Evolutionary conservation across 1,140 invertebrate genomes (phyloP).

Genomic region (Forficula auricularia): DNA sequence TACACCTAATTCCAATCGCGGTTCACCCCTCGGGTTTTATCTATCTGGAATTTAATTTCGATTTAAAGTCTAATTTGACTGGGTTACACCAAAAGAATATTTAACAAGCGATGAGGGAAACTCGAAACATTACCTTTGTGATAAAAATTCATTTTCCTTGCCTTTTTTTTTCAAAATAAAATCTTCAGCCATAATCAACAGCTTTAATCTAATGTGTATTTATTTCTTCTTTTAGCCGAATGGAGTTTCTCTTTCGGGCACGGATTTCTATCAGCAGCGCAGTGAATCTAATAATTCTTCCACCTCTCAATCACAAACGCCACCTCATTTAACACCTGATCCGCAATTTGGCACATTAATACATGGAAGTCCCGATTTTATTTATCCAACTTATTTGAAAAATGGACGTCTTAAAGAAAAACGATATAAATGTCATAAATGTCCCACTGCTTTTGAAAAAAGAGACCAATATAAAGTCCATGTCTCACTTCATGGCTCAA

Average conservation of each 20-base stretch:
- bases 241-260: constrained; percentile 40
- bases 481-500: constrained; percentile 62
- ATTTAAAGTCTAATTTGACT: no score
- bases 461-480: constrained; percentile 69
- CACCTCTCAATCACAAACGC: no score
- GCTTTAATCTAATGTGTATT: no score
- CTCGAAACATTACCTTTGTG: no score
- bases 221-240: constrained; percentile 27
- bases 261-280: constrained; percentile 39
- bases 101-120: no score
- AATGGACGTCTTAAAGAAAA: constrained; percentile 58
- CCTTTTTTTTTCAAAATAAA: no score
- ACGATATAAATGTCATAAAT: constrained; percentile 67
- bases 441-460: constrained; percentile 76
- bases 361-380: constrained; percentile 55
- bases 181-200: no score
- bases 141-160: no score
- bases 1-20: no score
- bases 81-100: no score
- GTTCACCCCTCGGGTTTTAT: no score
- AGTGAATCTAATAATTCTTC: constrained; percentile 26
- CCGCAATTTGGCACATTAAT: constrained; percentile 46
- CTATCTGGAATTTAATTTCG: no score
- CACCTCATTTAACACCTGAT: constrained; percentile 23
- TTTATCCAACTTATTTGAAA: constrained; percentile 54